Conservation (phyloP, 2,797 vertebrate species). For the Corythornis leucogaster region DNA sequence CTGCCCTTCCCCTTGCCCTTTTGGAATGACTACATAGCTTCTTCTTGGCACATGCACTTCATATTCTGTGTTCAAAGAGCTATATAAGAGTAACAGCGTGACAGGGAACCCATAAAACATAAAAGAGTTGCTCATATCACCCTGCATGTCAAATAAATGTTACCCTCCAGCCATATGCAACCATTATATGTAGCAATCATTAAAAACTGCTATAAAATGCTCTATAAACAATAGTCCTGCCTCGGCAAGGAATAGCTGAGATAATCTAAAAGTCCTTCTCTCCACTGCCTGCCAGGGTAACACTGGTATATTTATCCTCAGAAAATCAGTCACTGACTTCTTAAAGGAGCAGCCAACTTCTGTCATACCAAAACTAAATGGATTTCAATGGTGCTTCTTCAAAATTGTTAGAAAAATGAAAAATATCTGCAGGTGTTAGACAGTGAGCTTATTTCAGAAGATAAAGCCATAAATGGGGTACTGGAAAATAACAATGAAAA, state of each 20-base stretch:
- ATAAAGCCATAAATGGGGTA: neutral
- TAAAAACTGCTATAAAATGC: constrained; percentile 38
- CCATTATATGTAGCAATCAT: constrained; percentile 20
- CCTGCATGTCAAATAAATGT: constrained; percentile 12
- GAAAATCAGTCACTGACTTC: neutral
- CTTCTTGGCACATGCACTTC: constrained; percentile 50
- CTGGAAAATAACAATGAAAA: neutral
- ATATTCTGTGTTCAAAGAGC: constrained; percentile 56
- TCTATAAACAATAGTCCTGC: neutral
- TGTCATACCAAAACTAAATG: neutral
- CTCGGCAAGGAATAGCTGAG: neutral
- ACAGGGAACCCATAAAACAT: constrained; percentile 66
- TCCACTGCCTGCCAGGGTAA: neutral
- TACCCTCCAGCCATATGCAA: constrained; percentile 59
- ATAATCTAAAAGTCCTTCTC: neutral
- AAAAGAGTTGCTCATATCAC: constrained; percentile 53
- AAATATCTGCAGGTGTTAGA: neutral
- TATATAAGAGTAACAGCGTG: constrained; percentile 39
- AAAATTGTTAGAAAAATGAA: neutral
- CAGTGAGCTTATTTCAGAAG: neutral
- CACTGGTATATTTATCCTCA: neutral
- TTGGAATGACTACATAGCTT: constrained; percentile 62
- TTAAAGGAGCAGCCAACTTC: neutral
- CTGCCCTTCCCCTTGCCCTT: constrained; percentile 44
- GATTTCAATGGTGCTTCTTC: neutral